Conservation (phyloP, 1,140 invertebrate species). For the Drosophila tristis region DNA sequence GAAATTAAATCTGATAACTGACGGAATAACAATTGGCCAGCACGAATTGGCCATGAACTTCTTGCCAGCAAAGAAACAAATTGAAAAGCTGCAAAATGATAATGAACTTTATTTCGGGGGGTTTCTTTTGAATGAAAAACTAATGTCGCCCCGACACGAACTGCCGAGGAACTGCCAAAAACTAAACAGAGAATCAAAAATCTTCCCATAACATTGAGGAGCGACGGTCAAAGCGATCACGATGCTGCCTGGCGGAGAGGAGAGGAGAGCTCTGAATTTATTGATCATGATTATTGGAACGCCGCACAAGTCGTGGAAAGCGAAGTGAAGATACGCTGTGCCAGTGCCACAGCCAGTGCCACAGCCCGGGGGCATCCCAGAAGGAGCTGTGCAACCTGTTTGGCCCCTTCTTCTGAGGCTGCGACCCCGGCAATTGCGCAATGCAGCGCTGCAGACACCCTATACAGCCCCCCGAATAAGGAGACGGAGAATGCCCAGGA, state of each 20-base stretch:
- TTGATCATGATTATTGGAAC: slow-evolving; percentile 75
- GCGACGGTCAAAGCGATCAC: slow-evolving; percentile 68
- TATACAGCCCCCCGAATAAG: too few relatives aligned
- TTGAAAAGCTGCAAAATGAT: slow-evolving; percentile 47
- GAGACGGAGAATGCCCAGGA: too few relatives aligned
- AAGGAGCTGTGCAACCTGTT: slow-evolving; percentile 33
- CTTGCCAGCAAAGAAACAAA: slow-evolving; percentile 35
- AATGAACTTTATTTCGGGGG: slow-evolving; percentile 38
- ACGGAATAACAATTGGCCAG: slow-evolving; percentile 31
- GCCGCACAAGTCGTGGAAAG: slow-evolving; percentile 70
- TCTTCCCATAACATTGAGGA: slow-evolving; percentile 67
- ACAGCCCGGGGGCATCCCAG: background rate
- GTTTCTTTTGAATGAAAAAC: slow-evolving; percentile 24
- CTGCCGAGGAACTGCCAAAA: slow-evolving; percentile 17
- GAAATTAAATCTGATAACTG: slow-evolving; percentile 64
- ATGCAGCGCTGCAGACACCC: background rate
- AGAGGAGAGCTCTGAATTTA: slow-evolving; percentile 57
- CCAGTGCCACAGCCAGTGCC: slow-evolving; percentile 37
- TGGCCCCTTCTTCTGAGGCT: slow-evolving; percentile 15
- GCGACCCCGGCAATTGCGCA: slow-evolving; percentile 34
- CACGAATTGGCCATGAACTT: slow-evolving; percentile 59
- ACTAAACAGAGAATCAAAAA: slow-evolving; percentile 29
- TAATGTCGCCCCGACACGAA: slow-evolving; percentile 68
- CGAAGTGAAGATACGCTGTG: too few relatives aligned
- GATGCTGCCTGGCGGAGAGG: slow-evolving; percentile 25